Percentiles rank a stretch among this genome's conserved stretches.
phyloP scores from a whole-genome alignment of 2,113 vertebrate genomes.

The Cercocebus atys region DNA sequence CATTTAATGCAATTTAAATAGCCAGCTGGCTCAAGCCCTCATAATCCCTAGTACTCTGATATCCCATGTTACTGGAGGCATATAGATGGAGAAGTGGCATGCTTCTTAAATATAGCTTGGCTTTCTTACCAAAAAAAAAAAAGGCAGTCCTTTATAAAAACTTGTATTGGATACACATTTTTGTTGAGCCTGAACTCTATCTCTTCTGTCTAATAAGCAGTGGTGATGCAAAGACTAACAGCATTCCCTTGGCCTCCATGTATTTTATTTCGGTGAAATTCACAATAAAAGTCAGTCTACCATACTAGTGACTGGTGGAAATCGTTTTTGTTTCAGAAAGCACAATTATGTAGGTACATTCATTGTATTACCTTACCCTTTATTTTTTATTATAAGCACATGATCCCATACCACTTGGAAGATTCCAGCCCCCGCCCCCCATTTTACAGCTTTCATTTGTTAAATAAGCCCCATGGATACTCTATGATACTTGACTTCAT shows the following conservation, averaged over 20 bases:
- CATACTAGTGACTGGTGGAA: neutral
- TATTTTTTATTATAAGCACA: neutral
- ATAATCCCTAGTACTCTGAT: neutral
- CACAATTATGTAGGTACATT: neutral
- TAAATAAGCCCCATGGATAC: neutral
- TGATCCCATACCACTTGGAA: neutral
- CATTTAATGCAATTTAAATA: neutral
- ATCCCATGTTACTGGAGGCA: neutral
- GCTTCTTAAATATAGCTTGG: neutral
- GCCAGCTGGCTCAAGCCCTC: neutral
- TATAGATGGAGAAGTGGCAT: neutral
- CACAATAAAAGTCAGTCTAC: neutral
- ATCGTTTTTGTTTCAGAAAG: constrained; percentile 6
- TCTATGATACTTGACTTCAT: neutral
- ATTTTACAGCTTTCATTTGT: neutral
- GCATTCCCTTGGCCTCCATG: neutral
- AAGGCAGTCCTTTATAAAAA: neutral
- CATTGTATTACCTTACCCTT: neutral
- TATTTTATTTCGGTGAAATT: neutral
- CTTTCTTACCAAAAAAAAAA: neutral
- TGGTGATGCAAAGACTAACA: neutral
- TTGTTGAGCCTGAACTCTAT: neutral
- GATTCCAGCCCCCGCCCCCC: neutral
- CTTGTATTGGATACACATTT: neutral
- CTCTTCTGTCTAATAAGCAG: neutral